A percentile compares a stretch with the other conserved stretches of the same genome.
Conservation (phyloP, 2,113 vertebrate genomes). For the Procavia capensis region DNA sequence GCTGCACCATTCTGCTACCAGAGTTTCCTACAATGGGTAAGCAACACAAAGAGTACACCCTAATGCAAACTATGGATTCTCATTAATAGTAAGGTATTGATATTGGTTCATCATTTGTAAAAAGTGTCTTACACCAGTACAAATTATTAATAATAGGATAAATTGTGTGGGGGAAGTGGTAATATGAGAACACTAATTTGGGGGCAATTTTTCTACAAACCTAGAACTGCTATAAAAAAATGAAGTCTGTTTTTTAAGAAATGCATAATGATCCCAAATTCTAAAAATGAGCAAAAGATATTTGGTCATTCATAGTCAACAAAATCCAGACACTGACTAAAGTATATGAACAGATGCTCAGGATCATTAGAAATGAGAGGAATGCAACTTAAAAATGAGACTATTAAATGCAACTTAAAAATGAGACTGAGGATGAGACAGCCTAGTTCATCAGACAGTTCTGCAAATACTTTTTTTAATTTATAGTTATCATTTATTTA, state of each 20-base stretch:
- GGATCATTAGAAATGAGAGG: constrained; percentile 27
- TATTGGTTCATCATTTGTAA: neutral
- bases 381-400: neutral
- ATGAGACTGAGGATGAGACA: too few species aligned
- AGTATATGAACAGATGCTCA: neutral
- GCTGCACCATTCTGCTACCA: too few species aligned
- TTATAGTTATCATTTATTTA: too few species aligned
- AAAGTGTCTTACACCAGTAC: neutral
- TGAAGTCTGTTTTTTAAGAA: neutral
- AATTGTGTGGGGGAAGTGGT: neutral
- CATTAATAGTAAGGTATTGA: neutral
- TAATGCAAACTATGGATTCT: too few species aligned
- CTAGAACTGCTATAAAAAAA: neutral
- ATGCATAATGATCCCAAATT: neutral
- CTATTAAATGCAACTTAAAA: too few species aligned
- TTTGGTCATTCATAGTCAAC: constrained; percentile 24
- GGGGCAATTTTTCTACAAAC: neutral
- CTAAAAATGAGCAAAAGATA: neutral
- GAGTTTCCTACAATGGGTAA: too few species aligned
- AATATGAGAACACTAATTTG: neutral
- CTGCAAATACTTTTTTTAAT: too few species aligned
- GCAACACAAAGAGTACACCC: neutral
- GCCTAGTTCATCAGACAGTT: too few species aligned
- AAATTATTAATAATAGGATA: neutral
- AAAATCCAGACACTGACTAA: neutral